phyloP scores from a whole-genome alignment of 2,113 vertebrate species.

The Scomber scombrus region DNA sequence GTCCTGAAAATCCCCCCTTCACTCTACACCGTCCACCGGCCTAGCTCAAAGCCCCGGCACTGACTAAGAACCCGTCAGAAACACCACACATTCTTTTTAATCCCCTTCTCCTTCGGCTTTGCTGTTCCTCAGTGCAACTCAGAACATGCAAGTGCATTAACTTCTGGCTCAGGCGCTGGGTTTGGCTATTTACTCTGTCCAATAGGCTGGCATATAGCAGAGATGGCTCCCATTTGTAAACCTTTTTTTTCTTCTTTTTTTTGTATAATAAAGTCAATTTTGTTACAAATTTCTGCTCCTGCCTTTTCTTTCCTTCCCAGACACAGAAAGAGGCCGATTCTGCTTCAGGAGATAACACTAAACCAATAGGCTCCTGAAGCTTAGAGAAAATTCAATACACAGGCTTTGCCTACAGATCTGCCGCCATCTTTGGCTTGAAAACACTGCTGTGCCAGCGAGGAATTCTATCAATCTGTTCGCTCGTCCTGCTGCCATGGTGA shows the following conservation, averaged over 20 bases:
- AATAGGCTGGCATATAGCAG: constrained; percentile 3
- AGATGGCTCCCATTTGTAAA: constrained; percentile 37
- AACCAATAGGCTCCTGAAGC: constrained; percentile 39
- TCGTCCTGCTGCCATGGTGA: constrained; percentile 27
- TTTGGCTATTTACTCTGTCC: constrained; percentile 44
- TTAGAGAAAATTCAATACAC: constrained; percentile 45
- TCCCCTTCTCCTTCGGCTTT: constrained; percentile 64
- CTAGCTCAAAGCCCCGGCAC: constrained; percentile 58
- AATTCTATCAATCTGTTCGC: constrained; percentile 37
- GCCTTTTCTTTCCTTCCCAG: neutral
- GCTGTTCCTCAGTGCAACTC: constrained; percentile 45
- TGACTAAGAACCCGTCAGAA: constrained; percentile 66
- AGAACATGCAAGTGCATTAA: constrained; percentile 55
- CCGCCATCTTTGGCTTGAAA: constrained; percentile 30
- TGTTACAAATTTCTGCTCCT: constrained; percentile 8
- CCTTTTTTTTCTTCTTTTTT: constrained; percentile 13
- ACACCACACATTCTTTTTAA: constrained; percentile 60
- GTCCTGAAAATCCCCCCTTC: constrained; percentile 65
- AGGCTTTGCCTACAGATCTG: constrained; percentile 25
- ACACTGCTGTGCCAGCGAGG: neutral
- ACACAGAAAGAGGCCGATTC: constrained; percentile 13
- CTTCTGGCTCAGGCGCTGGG: constrained; percentile 27
- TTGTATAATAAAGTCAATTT: constrained; percentile 42
- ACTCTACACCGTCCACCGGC: constrained; percentile 45
- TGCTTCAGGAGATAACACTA: constrained; percentile 39